Evolutionary conservation across 2,888 invertebrate species (phyloP).

Genomic region (Isoperla grammatica): DNA sequence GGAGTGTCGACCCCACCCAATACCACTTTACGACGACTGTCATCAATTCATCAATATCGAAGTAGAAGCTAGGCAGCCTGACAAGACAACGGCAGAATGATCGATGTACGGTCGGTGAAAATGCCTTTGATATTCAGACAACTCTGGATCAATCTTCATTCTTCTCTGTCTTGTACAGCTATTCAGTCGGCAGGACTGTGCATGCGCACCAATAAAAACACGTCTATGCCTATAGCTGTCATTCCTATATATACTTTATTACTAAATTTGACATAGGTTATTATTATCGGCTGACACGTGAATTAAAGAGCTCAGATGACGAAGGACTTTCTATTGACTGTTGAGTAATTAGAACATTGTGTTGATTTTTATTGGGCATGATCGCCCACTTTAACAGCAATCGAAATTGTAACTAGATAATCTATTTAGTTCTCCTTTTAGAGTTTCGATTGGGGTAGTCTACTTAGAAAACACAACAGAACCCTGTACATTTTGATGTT

Average conservation of each 20-base stretch:
- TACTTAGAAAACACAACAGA: no score
- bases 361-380: no score
- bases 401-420: no score
- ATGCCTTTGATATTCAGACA: conserved; percentile 17
- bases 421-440: no score
- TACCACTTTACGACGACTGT: conserved; percentile 12
- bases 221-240: not conserved
- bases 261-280: not conserved
- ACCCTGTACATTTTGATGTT: no score
- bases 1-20: conserved; percentile 6
- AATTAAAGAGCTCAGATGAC: no score
- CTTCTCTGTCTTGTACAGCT: not conserved
- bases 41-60: conserved; percentile 15
- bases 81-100: conserved; percentile 12
- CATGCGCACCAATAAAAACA: not conserved
- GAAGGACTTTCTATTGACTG: no score
- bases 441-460: no score
- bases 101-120: conserved; percentile 6
- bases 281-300: no score
- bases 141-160: conserved; percentile 15
- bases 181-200: not conserved
- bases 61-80: not conserved
- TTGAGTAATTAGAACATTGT: no score
- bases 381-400: no score
- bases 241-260: not conserved